A percentile compares a stretch with the other conserved stretches of the same genome.
These are phyloP conservation scores for Lampris megalopsis DNA, from an alignment of 2,113 vertebrate genomes.

Conservation along the genomic window DNA sequence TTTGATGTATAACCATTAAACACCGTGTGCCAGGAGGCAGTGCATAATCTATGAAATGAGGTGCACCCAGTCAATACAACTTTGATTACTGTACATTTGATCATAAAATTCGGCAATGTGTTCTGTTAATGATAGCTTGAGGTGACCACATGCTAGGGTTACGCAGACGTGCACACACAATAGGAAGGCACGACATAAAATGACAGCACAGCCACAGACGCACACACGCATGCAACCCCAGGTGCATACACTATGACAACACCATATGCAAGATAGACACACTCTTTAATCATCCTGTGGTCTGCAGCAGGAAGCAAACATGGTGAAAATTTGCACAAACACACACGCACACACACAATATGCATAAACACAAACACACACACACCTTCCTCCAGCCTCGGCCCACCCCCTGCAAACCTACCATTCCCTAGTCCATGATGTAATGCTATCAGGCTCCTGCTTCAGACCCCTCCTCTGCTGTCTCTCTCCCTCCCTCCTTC, in stretches of 20 bases:
- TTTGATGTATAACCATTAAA: constrained; percentile 32
- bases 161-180: not conserved
- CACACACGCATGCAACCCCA: constrained; percentile 42
- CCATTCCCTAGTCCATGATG: constrained; percentile 77
- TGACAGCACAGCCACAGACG: constrained; percentile 24
- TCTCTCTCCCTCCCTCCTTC: constrained; percentile 55
- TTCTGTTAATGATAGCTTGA: not conserved
- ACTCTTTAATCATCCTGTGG: constrained; percentile 67
- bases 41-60: constrained; percentile 30
- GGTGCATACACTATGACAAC: constrained; percentile 68
- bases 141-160: not conserved
- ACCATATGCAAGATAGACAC: constrained; percentile 54
- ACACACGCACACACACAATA: constrained; percentile 58
- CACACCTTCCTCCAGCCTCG: constrained; percentile 68
- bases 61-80: not conserved
- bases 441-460: constrained; percentile 70
- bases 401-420: constrained; percentile 73
- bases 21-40: not conserved
- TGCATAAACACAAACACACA: constrained; percentile 40
- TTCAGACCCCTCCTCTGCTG: constrained; percentile 75
- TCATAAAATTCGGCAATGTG: constrained; percentile 33
- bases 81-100: constrained; percentile 24
- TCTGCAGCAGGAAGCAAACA: constrained; percentile 61
- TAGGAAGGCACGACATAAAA: not conserved
- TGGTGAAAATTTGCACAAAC: constrained; percentile 35